Percentiles rank a stretch among this genome's conserved stretches.
Evolutionary conservation across 2,113 vertebrate species (phyloP).

Genomic region (Delphinus delphis): DNA sequence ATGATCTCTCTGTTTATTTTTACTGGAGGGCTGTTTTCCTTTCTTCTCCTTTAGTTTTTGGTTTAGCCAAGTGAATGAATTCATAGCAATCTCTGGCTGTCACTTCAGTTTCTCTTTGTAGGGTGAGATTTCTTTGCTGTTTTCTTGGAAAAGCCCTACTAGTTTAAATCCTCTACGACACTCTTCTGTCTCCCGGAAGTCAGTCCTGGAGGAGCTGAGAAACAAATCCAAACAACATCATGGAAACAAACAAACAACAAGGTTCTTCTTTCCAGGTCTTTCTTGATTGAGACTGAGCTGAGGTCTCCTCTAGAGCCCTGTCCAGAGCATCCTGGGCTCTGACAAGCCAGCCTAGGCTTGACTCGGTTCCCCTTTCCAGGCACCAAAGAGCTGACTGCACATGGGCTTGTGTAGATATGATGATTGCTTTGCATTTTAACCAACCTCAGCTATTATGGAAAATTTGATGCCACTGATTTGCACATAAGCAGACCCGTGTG

Average conservation of each 20-base stretch:
- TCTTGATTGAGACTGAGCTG: not conserved
- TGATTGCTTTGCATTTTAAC: not conserved
- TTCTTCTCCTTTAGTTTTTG: not conserved
- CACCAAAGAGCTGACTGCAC: not conserved
- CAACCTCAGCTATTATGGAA: slow-evolving; percentile 41
- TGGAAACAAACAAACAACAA: slow-evolving; percentile 11
- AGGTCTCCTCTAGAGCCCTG: not conserved
- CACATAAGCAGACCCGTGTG: slow-evolving; percentile 28
- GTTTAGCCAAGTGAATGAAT: slow-evolving; percentile 45
- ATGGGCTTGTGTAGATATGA: not conserved
- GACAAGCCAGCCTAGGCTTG: not conserved
- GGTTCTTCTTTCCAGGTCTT: not conserved
- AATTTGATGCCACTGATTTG: slow-evolving; percentile 50
- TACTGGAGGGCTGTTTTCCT: not conserved
- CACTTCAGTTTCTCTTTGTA: slow-evolving; percentile 48
- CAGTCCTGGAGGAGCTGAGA: not conserved
- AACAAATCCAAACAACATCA: slow-evolving; percentile 6
- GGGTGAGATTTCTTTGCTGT: slow-evolving; percentile 38
- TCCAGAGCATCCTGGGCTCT: not conserved
- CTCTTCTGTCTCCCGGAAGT: not conserved
- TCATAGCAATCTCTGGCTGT: slow-evolving; percentile 32
- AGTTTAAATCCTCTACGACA: slow-evolving; percentile 30
- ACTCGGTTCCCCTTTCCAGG: not conserved
- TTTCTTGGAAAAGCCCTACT: slow-evolving; percentile 28
- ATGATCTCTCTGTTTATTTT: slow-evolving; percentile 55